Base-by-base conservation (phyloP, 2,888 invertebrate species). In the Gymnoscelis rufifasciata region DNA sequence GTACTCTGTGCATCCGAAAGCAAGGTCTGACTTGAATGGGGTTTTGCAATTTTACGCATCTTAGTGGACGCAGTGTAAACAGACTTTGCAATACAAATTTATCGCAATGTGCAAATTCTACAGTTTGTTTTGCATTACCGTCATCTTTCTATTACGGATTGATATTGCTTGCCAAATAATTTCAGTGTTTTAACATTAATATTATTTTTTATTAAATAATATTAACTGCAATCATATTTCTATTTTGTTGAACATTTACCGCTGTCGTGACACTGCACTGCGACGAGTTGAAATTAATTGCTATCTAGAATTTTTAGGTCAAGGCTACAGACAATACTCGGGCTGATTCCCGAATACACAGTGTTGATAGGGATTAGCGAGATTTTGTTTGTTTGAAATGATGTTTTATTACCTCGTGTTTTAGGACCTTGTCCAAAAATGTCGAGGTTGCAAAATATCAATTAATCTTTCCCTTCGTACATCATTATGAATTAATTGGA, bases 301-400 rank as follows among this genome's bases (percentile, higher is more conserved):
- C 72, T 69, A 68, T 76, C 19, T 19, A 73, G 81, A 84, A 84
- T 83, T 78, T 81, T 80, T 72, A 70, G 83, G 87, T 76, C 87
- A 87, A 84, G 87, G 86, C 59, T 74, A 59, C 2, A 3, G 5
- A 19, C 19, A 19, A 19, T 19, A 19, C 3, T 2, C 52, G 57
- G 56, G 50, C 68, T 71, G 66, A 72, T 74, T 68, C 69, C 60
- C 75, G 68, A 75, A 75, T 61, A 74, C 71, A 73, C 76, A 68
- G 58, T 59, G 68, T 68, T 66, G 56, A 60, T 52, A 37, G 43
- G 36, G 40, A 46, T 51, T 39, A 40, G 19, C 43, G 19, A 13
- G 24, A 4, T 42, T 38, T 46, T 48, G 31, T 10, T 42, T 23
- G 19, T 38, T 38, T 33, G 7, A 15, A 28, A 28, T n/a, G 29